Conservation (phyloP, 2,797 vertebrate species). For the Rhinoraja longicauda region DNA sequence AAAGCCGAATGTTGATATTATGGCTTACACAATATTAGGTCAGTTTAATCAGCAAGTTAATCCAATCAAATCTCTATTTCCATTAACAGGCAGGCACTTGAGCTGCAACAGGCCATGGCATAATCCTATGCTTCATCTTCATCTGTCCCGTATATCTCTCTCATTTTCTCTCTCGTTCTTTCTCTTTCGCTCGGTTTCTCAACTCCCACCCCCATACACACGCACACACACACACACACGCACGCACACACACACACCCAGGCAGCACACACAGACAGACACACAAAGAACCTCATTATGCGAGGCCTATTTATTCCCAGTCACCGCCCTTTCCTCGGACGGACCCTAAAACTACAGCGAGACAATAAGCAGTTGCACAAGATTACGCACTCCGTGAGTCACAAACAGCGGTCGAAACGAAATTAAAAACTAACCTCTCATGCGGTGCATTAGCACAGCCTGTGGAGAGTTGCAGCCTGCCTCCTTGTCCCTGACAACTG, state of each 20-base stretch:
- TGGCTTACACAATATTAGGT: conserved; percentile 38
- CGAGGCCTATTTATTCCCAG: neutral
- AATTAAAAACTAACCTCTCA: conserved; percentile 19
- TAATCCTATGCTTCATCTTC: conserved; percentile 30
- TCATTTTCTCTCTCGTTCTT: neutral
- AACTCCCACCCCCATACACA: neutral
- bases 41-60: conserved; percentile 39
- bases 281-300: neutral
- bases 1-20: conserved; percentile 37
- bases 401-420: neutral
- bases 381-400: neutral
- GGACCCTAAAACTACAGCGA: neutral
- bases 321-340: no score
- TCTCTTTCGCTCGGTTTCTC: neutral
- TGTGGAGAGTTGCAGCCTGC: neutral
- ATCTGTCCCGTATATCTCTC: conserved; percentile 1
- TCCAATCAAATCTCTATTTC: conserved; percentile 38
- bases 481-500: neutral
- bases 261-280: no score
- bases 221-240: neutral
- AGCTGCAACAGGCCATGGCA: neutral
- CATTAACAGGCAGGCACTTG: conserved; percentile 33
- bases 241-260: neutral
- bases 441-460: conserved; percentile 15
- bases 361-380: neutral